These are phyloP conservation scores for Chloromyia formosa DNA, from an alignment of 2,888 invertebrate genomes.

Conservation along the genomic window DNA sequence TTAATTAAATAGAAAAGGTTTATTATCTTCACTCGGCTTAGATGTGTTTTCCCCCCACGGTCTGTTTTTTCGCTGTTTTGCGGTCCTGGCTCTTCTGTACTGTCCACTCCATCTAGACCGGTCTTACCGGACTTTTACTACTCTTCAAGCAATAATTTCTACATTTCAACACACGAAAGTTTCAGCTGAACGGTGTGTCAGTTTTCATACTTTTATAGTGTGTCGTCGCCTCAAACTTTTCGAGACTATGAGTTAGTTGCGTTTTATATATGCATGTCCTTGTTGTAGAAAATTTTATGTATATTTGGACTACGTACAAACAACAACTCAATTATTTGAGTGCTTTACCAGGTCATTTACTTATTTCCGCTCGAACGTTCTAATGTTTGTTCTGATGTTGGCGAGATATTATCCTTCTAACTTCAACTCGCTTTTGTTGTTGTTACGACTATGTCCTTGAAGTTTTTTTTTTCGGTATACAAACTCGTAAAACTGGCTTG, in stretches of 20 bases:
- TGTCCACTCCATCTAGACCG: too few species aligned
- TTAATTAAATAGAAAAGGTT: conserved; percentile 36
- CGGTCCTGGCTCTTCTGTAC: too few species aligned
- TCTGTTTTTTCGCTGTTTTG: too few species aligned
- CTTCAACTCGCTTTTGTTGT: too few species aligned
- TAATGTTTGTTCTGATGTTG: too few species aligned
- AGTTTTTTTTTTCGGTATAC: conserved; percentile 1
- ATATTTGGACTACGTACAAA: neutral
- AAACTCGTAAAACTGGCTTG: neutral
- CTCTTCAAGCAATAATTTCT: too few species aligned
- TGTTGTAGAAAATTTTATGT: conserved; percentile 9
- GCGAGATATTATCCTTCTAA: neutral
- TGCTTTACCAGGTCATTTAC: conserved; percentile 36
- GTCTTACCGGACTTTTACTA: too few species aligned
- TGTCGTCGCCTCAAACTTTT: too few species aligned
- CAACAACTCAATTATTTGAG: conserved; percentile 36
- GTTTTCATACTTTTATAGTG: neutral
- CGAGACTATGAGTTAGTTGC: too few species aligned
- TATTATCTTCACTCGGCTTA: conserved; percentile 25
- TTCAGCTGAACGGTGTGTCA: too few species aligned
- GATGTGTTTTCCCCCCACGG: neutral
- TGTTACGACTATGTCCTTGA: neutral
- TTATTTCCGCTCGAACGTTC: conserved; percentile 25
- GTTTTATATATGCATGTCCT: neutral
- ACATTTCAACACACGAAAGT: too few species aligned